Percentiles rank a stretch among this genome's conserved stretches.
These are phyloP conservation scores for Pterobdella sp. DNA, from an alignment of 2,888 invertebrate species.

Conservation along the genomic window DNA sequence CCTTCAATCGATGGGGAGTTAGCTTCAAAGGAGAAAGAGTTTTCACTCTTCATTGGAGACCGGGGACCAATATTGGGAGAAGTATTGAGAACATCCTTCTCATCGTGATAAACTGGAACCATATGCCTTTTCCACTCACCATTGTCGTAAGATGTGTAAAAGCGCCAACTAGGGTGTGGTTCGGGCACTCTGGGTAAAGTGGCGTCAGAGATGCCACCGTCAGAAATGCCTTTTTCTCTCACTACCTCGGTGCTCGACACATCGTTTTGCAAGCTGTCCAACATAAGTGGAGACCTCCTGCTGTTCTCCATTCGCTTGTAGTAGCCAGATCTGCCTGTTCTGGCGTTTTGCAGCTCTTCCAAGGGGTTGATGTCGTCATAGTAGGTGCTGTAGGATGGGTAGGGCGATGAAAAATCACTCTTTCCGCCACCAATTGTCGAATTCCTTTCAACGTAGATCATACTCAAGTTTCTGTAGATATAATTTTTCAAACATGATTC, in stretches of 20 bases:
- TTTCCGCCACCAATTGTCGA: background rate
- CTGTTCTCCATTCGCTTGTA: constrained; percentile 21
- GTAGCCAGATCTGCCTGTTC: constrained; percentile 5
- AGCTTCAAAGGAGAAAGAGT: background rate
- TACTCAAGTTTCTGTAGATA: background rate
- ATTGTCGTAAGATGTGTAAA: constrained; percentile 34
- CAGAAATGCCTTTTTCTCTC: constrained; percentile 27
- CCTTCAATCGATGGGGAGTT: constrained; percentile 7
- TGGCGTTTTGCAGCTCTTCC: constrained; percentile 18
- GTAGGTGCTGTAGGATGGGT: background rate
- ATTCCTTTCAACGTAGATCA: background rate
- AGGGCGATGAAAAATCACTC: background rate
- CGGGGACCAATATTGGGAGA: background rate
- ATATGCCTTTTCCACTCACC: constrained; percentile 33
- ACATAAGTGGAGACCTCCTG: background rate
- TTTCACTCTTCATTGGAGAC: background rate
- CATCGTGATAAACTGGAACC: constrained; percentile 31
- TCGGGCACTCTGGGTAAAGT: constrained; percentile 24
- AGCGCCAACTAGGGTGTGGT: constrained; percentile 33
- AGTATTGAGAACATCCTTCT: constrained; percentile 27
- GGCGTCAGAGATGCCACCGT: constrained; percentile 20
- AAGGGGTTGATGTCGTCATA: background rate
- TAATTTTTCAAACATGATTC: no score
- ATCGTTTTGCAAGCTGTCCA: background rate
- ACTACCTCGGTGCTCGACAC: background rate